Conservation (phyloP, 2,888 invertebrate species). For the Volucella zonaria region DNA sequence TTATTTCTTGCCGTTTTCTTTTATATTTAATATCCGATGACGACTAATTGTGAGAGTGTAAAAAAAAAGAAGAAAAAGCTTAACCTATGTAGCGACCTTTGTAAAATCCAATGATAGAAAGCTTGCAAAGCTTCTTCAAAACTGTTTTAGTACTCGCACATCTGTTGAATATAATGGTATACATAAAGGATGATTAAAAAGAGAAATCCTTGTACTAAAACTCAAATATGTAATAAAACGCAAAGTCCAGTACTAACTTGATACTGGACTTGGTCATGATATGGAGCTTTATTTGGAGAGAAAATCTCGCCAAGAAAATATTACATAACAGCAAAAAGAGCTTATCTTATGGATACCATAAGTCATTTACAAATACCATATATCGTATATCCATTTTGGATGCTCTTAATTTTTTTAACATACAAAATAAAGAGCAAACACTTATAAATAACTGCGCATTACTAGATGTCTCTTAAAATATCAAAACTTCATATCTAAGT, state of each 20-base stretch:
- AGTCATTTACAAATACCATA: constrained; percentile 5
- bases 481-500: neutral
- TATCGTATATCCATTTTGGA: neutral
- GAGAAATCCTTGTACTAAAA: constrained; percentile 26
- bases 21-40: constrained; percentile 28
- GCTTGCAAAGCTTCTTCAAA: constrained; percentile 16
- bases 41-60: constrained; percentile 31
- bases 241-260: neutral
- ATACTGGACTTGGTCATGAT: neutral
- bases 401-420: constrained; percentile 12
- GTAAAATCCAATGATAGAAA: constrained; percentile 25
- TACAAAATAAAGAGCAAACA: constrained; percentile 14
- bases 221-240: neutral
- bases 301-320: neutral
- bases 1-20: constrained; percentile 10
- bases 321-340: constrained; percentile 39
- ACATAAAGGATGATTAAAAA: constrained; percentile 23
- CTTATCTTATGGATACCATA: constrained; percentile 6
- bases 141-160: constrained; percentile 55
- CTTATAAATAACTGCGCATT: constrained; percentile 36
- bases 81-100: constrained; percentile 37
- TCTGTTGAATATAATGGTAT: constrained; percentile 63
- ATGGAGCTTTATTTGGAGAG: constrained; percentile 29
- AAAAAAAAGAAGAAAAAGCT: constrained; percentile 2
- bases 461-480: constrained; percentile 3